These are phyloP conservation scores for Semicossyphus pulcher DNA, from an alignment of 2,113 vertebrate genomes.

Conservation along the genomic window DNA sequence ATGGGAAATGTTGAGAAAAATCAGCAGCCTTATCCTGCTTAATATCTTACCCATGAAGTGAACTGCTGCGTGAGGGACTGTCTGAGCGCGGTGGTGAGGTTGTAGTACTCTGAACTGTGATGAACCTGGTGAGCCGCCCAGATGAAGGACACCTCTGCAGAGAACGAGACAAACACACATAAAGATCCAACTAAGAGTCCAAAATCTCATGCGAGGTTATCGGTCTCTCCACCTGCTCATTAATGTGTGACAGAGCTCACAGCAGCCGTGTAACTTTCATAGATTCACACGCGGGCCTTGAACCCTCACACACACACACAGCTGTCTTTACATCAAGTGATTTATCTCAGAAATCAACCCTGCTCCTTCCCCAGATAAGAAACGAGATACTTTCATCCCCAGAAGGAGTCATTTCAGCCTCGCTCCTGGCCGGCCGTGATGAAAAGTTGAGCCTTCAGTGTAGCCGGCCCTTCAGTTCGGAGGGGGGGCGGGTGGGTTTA, in stretches of 20 bases:
- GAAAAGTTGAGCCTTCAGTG: conserved; percentile 40
- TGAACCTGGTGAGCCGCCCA: conserved; percentile 96
- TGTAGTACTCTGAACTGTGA: conserved; percentile 96
- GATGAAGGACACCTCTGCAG: conserved; percentile 91
- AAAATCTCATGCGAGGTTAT: background rate
- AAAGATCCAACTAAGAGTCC: background rate
- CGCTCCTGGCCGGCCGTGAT: conserved; percentile 26
- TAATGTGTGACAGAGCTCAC: conserved; percentile 7
- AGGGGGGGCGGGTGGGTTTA: background rate
- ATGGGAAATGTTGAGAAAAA: background rate
- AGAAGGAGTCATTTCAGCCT: conserved; percentile 32
- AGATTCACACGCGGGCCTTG: conserved; percentile 1
- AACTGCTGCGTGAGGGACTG: conserved; percentile 90
- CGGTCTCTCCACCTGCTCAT: background rate
- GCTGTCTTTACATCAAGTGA: conserved; percentile 25
- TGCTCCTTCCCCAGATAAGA: conserved; percentile 33
- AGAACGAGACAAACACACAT: conserved; percentile 17
- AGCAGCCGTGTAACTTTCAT: background rate
- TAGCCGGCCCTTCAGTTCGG: background rate
- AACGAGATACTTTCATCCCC: conserved; percentile 46
- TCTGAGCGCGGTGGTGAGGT: conserved; percentile 91
- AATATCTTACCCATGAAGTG: conserved; percentile 90
- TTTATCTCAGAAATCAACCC: conserved; percentile 45
- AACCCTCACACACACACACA: conserved; percentile 25
- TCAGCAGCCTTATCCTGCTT: too few species aligned